These are phyloP conservation scores for Hycleus phaleratus DNA, from an alignment of 1,140 invertebrate genomes.

Conservation along the genomic window DNA sequence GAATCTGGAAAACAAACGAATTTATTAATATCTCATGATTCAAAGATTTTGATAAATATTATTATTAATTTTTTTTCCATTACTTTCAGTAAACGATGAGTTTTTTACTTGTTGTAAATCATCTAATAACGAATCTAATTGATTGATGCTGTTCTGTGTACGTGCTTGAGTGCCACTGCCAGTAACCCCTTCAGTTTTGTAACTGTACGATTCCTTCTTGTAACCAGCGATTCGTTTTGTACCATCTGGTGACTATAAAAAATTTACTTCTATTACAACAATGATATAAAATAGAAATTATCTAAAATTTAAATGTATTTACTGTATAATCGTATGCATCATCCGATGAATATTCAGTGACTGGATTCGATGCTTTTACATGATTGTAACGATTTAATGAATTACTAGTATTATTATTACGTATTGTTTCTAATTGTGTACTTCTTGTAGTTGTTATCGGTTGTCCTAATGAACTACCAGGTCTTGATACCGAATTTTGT, in stretches of 20 bases:
- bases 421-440: conserved; percentile 18
- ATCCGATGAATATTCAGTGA: conserved; percentile 36
- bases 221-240: conserved; percentile 30
- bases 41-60: conserved; percentile 5
- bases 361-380: conserved; percentile 31
- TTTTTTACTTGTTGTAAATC: conserved; percentile 46
- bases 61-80: conserved; percentile 14
- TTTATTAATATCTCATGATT: conserved; percentile 19
- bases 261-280: no score
- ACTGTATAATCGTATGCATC: conserved; percentile 36
- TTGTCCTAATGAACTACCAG: conserved; percentile 32
- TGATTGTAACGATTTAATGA: conserved; percentile 26
- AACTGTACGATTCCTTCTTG: conserved; percentile 37
- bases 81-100: conserved; percentile 26
- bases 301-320: conserved; percentile 5
- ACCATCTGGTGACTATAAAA: conserved; percentile 33
- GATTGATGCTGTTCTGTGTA: conserved; percentile 46
- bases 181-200: conserved; percentile 25
- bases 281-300: background rate
- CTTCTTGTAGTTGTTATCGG: conserved; percentile 16
- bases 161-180: conserved; percentile 24
- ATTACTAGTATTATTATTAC: conserved; percentile 22
- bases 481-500: conserved; percentile 37
- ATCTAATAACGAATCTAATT: conserved; percentile 46
- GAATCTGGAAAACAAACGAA: conserved; percentile 30